Evolutionary conservation across 1,140 invertebrate species (phyloP), one percentile per base, ranked within the genome.

Genomic region (Bombus superbus): DNA sequence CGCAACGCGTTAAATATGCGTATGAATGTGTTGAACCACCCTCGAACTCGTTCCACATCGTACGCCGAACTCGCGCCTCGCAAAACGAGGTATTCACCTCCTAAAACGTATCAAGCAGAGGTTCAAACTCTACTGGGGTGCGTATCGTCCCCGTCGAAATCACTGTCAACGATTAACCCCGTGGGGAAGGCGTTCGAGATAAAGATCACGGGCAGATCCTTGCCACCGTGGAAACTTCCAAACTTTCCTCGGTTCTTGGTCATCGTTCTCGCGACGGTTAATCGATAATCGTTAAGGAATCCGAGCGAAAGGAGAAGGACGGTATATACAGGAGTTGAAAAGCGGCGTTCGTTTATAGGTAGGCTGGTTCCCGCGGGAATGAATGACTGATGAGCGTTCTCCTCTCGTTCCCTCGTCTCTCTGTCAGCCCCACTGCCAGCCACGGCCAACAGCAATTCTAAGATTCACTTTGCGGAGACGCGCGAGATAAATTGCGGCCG

Each of bases 401-500:
- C 15, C 64, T 15, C 62, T 66, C n/a, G 6, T 32, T 64, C 64
- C 13, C 66, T 32, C n/a, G n/a, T 8, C n/a, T 15, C 72, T 64
- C 68, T 64, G 42, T 47, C 40, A 15, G 28, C n/a, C 22, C 42
- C 32, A 32, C 74, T 53, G 42, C 0, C 32, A 44, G 62, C 62
- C 59, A 38, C 44, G 47, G 59, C 64, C 40, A 71, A 53, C 59
- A 35, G 86, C 85, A 85, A 91, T 92, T 89, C 83, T 81, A 86
- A 87, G 89, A 92, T 92, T 92, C 91, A 90, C 88, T 92, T 90
- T 92, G 76, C 82, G 85, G 53, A n/a, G 88, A 88, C 81, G 83
- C 64, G 81, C 81, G 81, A 92, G 91, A 92, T 92, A 92, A 92
- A 92, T 92, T 85, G 90, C 83, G 80, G 83, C 66, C 73, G 83